phyloP scores from a whole-genome alignment of 2,888 invertebrate species.

The Archips crataeganus region DNA sequence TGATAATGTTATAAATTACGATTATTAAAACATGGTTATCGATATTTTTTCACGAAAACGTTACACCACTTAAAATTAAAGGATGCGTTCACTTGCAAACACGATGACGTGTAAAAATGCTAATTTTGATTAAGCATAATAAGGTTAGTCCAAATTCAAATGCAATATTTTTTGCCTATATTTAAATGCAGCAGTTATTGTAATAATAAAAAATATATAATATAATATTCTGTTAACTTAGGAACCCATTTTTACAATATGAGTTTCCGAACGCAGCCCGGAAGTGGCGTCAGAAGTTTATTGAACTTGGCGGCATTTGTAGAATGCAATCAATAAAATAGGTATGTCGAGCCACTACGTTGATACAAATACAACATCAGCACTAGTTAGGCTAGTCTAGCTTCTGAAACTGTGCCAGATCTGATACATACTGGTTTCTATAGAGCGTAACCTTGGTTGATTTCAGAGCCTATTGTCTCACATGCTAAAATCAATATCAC shows the following conservation, averaged over 20 bases:
- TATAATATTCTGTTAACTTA: not conserved
- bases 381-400: not conserved
- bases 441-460: not conserved
- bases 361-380: constrained; percentile 7
- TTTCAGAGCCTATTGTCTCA: not conserved
- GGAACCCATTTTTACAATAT: not conserved
- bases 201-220: no score
- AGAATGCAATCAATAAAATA: constrained; percentile 40
- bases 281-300: constrained; percentile 44
- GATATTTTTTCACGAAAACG: not conserved
- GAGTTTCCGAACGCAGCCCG: constrained; percentile 37
- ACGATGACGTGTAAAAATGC: constrained; percentile 19
- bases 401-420: constrained; percentile 30
- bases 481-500: constrained; percentile 14
- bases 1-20: no score
- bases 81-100: constrained; percentile 25
- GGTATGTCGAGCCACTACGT: not conserved
- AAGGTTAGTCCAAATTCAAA: no score
- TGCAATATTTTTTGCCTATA: no score
- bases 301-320: constrained; percentile 44
- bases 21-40: no score
- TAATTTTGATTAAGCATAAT: no score
- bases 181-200: no score
- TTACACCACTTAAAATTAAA: constrained; percentile 4
- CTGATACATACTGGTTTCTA: not conserved